phyloP scores from a whole-genome alignment of 2,888 invertebrate genomes.

The Thumatha senex region DNA sequence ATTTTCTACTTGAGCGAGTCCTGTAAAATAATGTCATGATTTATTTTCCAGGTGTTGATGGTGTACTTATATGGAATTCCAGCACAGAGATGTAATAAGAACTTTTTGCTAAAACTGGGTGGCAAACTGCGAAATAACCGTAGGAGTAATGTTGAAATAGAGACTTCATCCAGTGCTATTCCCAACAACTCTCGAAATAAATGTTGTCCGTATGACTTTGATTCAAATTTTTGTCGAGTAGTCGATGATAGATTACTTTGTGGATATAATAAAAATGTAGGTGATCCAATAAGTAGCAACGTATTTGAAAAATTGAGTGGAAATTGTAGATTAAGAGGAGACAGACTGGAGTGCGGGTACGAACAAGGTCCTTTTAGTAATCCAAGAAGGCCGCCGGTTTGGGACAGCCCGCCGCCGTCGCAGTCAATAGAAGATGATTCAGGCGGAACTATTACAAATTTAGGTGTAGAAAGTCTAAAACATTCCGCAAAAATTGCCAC shows the following conservation, averaged over 20 bases:
- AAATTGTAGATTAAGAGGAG: constrained; percentile 59
- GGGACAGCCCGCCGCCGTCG: constrained; percentile 5
- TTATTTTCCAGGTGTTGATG: constrained; percentile 4
- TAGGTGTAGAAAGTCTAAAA: not conserved
- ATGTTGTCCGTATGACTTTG: constrained; percentile 69
- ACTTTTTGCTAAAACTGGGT: not conserved
- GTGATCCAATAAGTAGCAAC: constrained; percentile 35
- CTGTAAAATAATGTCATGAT: not conserved
- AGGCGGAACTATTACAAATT: not conserved
- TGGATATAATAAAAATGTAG: constrained; percentile 62
- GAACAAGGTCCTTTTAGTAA: constrained; percentile 48
- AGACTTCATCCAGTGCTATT: not conserved
- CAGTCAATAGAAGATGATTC: not conserved
- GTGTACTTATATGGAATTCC: not conserved
- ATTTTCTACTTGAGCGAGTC: not conserved
- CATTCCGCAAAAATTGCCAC: not conserved
- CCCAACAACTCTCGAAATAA: constrained; percentile 21
- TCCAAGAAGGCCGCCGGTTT: constrained; percentile 37
- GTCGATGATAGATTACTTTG: constrained; percentile 63
- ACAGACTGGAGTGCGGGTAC: constrained; percentile 70
- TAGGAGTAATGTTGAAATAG: not conserved
- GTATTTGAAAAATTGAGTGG: constrained; percentile 35
- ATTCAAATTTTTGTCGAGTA: constrained; percentile 52
- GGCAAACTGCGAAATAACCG: not conserved
- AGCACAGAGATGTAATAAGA: constrained; percentile 1